Conservation (phyloP, 1,140 invertebrate genomes). For the Stegodyphus dumicola region DNA sequence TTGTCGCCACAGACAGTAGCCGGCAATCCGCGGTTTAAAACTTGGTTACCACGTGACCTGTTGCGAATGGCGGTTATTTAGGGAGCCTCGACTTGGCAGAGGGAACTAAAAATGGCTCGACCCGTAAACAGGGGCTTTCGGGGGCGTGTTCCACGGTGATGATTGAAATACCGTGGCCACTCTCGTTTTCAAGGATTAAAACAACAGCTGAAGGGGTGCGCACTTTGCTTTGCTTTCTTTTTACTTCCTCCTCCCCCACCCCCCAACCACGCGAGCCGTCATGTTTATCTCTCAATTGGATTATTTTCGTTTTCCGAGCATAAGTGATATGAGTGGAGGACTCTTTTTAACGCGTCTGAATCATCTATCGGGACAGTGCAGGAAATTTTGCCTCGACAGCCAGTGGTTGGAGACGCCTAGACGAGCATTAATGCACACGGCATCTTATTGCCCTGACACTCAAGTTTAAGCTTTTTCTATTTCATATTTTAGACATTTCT, state of each 20-base stretch:
- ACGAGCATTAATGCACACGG: too few relatives aligned
- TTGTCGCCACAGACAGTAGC: slow-evolving; percentile 8
- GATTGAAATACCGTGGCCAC: slow-evolving; percentile 39
- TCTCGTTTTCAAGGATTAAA: slow-evolving; percentile 41
- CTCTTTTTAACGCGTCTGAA: too few relatives aligned
- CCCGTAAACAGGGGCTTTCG: slow-evolving; percentile 24
- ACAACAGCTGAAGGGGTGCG: slow-evolving; percentile 18
- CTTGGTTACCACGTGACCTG: slow-evolving; percentile 28
- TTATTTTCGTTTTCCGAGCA: not conserved
- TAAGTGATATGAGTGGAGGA: too few relatives aligned
- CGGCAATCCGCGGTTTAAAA: slow-evolving; percentile 31
- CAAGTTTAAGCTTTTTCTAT: too few relatives aligned
- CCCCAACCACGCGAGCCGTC: too few relatives aligned
- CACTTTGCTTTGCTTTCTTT: too few relatives aligned
- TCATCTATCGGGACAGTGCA: too few relatives aligned
- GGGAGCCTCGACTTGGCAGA: not conserved
- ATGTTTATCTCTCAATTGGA: slow-evolving; percentile 8
- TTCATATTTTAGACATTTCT: too few relatives aligned
- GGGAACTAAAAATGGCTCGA: slow-evolving; percentile 44
- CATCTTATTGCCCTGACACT: too few relatives aligned
- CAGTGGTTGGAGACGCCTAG: too few relatives aligned
- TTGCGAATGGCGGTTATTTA: slow-evolving; percentile 20
- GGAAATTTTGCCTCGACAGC: too few relatives aligned
- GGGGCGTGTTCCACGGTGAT: not conserved
- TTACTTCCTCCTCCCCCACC: too few relatives aligned